Base-by-base conservation (phyloP, 2,113 vertebrate genomes). In the Corythornis cristatus region DNA sequence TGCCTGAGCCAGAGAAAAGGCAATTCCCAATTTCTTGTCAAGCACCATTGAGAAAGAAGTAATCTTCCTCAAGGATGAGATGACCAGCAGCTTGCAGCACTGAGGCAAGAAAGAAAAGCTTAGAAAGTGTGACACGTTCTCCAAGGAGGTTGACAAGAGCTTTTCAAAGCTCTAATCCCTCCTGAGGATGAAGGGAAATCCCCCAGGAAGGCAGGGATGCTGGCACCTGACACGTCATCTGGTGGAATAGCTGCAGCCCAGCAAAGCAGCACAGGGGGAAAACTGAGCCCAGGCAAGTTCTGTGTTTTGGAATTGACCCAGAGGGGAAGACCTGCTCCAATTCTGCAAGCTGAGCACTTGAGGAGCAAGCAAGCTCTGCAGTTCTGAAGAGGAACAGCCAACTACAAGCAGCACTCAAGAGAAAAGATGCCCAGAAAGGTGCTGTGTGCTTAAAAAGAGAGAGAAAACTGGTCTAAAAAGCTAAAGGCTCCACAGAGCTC, bases 1-100 rank as follows among this genome's bases (percentile, higher is more conserved):
- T 6, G 17, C 56, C 65, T 81, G 67, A 17, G 62, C 73, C 51
- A 84, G 75, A 88, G 66, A 79, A 73, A 95, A 88, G 70, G 77
- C 54, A 79, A 90, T 80, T 89, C 62, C 81, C 92, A 88, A 84
- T 29, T 84, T 84, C 86, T 84, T 79, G 54, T 75, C 92, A 86
- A 71, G 68, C 15, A 0, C 58, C 60, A 64, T 13, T 50, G 66
- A 84, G 58, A 61, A 94, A 65, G 51, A 84, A 88, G 54, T 33
- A 66, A 68, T 90, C 45, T 88, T 88, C 86, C 76, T 51, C 11
- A 8, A 82, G 51, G 62, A 87, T 90, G 64, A 94, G 94, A 88
- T 61, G 64, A 75, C 28, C 71, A 81, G 56, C 75, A 93, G 48
- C 56, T 79, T 77, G 50, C 70, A 94, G 81, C 40, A 50, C 62